A percentile compares a stretch with the other conserved stretches of the same genome.
phyloP scores from a whole-genome alignment of 1,140 invertebrate species.

The Ooceraea biroi region DNA sequence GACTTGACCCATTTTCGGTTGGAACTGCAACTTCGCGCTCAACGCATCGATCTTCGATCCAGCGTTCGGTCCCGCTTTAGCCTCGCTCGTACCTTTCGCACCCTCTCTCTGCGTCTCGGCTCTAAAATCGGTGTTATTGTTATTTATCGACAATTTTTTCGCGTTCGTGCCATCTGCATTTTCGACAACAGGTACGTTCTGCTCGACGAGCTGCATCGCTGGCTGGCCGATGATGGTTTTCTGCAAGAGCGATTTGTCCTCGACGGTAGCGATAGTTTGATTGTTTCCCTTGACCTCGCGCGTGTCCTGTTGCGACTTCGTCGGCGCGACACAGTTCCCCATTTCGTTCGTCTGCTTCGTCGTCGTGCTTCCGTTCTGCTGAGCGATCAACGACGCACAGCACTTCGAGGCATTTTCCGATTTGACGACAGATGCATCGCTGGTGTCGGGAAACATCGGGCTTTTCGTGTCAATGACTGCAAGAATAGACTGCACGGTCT shows the following conservation, averaged over 20 bases:
- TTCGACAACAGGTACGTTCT: constrained; percentile 31
- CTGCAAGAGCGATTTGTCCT: constrained; percentile 49
- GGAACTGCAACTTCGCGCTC: constrained; percentile 84
- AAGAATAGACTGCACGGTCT: constrained; percentile 23
- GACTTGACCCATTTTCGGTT: constrained; percentile 83
- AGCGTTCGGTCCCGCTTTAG: constrained; percentile 64
- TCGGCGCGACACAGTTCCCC: not conserved
- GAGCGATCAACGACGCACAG: constrained; percentile 6
- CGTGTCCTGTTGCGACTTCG: constrained; percentile 50
- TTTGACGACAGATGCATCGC: not conserved
- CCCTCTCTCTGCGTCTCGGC: constrained; percentile 72
- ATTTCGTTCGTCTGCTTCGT: constrained; percentile 13
- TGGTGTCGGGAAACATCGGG: constrained; percentile 21
- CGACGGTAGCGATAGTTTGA: constrained; percentile 68
- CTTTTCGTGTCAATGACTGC: constrained; percentile 22
- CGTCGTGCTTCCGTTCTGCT: constrained; percentile 38
- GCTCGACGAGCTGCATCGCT: not conserved
- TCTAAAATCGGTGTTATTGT: constrained; percentile 75
- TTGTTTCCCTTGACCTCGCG: constrained; percentile 60
- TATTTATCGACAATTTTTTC: constrained; percentile 75
- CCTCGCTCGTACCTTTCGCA: constrained; percentile 63
- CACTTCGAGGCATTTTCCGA: constrained; percentile 36
- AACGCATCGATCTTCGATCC: constrained; percentile 85
- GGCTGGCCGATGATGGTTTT: constrained; percentile 27
- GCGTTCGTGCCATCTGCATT: constrained; percentile 22